Percentiles rank a stretch among this genome's conserved stretches.
Conservation (phyloP, 2,888 invertebrate genomes). For the Trichogramma dendrolimi region DNA sequence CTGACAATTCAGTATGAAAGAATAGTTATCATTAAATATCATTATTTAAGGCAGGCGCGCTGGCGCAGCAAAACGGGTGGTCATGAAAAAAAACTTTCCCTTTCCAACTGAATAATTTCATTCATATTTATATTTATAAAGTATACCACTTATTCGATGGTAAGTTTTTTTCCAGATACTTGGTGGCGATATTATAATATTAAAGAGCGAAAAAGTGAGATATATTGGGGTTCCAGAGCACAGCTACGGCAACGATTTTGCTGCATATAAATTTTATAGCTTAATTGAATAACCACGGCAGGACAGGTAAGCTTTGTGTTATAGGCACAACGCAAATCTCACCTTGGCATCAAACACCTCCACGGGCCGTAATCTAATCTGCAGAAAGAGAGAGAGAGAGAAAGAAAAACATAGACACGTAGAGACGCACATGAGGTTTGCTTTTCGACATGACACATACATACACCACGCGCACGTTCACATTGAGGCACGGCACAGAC, state of each 20-base stretch:
- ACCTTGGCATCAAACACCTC: constrained; percentile 74
- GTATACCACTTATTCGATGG: neutral
- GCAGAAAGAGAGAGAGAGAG: constrained; percentile 55
- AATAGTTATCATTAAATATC: too few species aligned
- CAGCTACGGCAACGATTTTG: constrained; percentile 14
- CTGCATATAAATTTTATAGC: constrained; percentile 21
- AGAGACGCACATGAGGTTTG: constrained; percentile 35
- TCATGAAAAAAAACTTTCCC: constrained; percentile 5
- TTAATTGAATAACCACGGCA: too few species aligned
- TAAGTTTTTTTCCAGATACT: too few species aligned
- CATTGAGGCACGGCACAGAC: too few species aligned
- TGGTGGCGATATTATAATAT: constrained; percentile 6
- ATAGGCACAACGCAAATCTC: constrained; percentile 61
- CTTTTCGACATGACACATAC: too few species aligned
- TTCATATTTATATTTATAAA: neutral
- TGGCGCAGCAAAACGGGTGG: constrained; percentile 7
- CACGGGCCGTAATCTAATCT: constrained; percentile 74
- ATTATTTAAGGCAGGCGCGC: too few species aligned
- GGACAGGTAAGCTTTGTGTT: constrained; percentile 55
- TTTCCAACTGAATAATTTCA: constrained; percentile 3
- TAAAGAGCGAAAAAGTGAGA: constrained; percentile 9
- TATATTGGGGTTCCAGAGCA: constrained; percentile 22
- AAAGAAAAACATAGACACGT: constrained; percentile 33
- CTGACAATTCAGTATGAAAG: too few species aligned
- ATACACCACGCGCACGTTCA: too few species aligned